Evolutionary conservation across 2,888 invertebrate genomes (phyloP).

Genomic region (Tetropium fuscum): DNA sequence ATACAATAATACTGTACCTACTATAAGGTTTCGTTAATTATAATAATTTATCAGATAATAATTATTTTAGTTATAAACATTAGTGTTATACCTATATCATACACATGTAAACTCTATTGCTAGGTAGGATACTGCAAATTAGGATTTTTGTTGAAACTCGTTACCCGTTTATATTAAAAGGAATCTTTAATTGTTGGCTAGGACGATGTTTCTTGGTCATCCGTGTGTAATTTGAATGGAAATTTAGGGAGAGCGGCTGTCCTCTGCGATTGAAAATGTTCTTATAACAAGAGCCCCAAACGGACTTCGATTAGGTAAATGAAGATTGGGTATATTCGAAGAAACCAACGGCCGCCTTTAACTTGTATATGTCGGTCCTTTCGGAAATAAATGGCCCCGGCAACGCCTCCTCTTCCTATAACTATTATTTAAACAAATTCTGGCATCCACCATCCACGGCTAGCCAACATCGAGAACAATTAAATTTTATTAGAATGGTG

Average conservation of each 20-base stretch:
- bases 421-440: slow-evolving; percentile 45
- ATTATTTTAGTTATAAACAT: too few relatives aligned
- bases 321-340: slow-evolving; percentile 59
- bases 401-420: slow-evolving; percentile 39
- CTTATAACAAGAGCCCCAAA: slow-evolving; percentile 47
- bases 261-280: slow-evolving; percentile 54
- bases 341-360: slow-evolving; percentile 62
- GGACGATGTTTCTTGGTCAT: slow-evolving; percentile 36
- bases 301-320: slow-evolving; percentile 64
- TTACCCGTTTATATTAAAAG: too few relatives aligned
- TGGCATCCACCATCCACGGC: slow-evolving; percentile 41
- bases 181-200: too few relatives aligned
- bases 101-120: too few relatives aligned
- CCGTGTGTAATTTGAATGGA: slow-evolving; percentile 50
- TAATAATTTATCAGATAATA: too few relatives aligned
- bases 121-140: too few relatives aligned
- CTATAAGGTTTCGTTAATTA: too few relatives aligned
- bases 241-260: slow-evolving; percentile 48
- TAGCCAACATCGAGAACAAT: too few relatives aligned
- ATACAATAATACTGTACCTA: too few relatives aligned
- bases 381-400: slow-evolving; percentile 58
- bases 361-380: slow-evolving; percentile 61
- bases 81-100: too few relatives aligned
- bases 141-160: too few relatives aligned
- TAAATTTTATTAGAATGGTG: slow-evolving; percentile 17